Evolutionary conservation across 2,888 invertebrate species (phyloP).

Genomic region (Metellina segmentata): DNA sequence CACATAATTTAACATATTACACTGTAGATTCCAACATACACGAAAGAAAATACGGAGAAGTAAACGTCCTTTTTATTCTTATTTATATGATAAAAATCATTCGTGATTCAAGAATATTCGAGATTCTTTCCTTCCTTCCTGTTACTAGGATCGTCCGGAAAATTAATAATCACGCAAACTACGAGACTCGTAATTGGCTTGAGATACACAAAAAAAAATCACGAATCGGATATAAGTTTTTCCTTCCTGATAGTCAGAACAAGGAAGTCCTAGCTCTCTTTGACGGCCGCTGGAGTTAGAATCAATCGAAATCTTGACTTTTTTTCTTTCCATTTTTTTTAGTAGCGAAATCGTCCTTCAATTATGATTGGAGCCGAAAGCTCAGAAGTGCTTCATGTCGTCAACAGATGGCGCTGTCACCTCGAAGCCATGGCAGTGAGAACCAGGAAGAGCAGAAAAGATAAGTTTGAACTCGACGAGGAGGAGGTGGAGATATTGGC

Average conservation of each 20-base stretch:
- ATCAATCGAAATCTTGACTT: neutral
- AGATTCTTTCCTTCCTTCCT: neutral
- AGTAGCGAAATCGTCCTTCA: constrained; percentile 55
- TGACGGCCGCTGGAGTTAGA: neutral
- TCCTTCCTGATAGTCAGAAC: neutral
- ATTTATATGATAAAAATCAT: neutral
- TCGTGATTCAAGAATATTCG: neutral
- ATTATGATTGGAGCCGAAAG: constrained; percentile 68
- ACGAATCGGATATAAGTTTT: neutral
- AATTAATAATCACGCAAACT: neutral
- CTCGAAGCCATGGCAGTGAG: constrained; percentile 65
- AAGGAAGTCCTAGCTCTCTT: neutral
- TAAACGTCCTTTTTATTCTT: neutral
- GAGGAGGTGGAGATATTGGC: constrained; percentile 75
- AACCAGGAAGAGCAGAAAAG: constrained; percentile 62
- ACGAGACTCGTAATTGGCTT: neutral
- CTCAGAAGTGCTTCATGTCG: constrained; percentile 40
- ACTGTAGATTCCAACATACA: constrained; percentile 21
- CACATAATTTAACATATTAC: constrained; percentile 26
- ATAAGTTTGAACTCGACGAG: constrained; percentile 65
- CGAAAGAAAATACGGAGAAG: constrained; percentile 1
- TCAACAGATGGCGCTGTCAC: constrained; percentile 72
- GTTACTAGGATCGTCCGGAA: neutral
- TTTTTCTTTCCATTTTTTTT: constrained; percentile 1
- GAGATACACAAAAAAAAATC: neutral